Evolutionary conservation across 2,113 vertebrate species (phyloP).

Genomic region (Mesoclemmys tuberculata): DNA sequence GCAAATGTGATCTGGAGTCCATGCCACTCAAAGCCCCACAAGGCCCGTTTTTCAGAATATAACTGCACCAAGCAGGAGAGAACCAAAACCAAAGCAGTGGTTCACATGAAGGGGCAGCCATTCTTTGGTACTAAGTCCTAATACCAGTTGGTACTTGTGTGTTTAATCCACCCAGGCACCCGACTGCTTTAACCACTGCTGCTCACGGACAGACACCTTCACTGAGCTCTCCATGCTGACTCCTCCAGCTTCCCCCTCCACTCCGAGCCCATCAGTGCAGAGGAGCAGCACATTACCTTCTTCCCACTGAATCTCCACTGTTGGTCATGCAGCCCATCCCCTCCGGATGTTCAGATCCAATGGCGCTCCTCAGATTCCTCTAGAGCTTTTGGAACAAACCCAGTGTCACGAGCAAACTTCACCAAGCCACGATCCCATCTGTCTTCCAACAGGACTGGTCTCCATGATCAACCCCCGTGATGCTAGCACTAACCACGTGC

Average conservation of each 20-base stretch:
- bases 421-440: too few relatives aligned
- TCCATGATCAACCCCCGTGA: too few relatives aligned
- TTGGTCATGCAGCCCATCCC: background rate
- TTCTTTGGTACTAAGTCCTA: background rate
- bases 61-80: too few relatives aligned
- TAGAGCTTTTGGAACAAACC: too few relatives aligned
- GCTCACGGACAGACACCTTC: background rate
- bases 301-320: background rate
- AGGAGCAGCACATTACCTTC: background rate
- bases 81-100: too few relatives aligned
- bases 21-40: too few relatives aligned
- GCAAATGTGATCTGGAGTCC: too few relatives aligned
- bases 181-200: background rate
- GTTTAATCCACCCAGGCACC: background rate
- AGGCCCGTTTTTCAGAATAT: too few relatives aligned
- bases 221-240: background rate
- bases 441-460: too few relatives aligned
- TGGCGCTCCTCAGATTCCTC: too few relatives aligned
- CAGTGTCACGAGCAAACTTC: too few relatives aligned
- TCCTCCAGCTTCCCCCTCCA: background rate
- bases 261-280: background rate
- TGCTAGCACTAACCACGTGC: too few relatives aligned
- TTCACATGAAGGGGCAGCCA: fast-evolving
- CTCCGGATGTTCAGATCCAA: background rate
- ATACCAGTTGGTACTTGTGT: fast-evolving